Evolutionary conservation across 2,888 invertebrate genomes (phyloP).

Genomic region (Napeogenes inachia): DNA sequence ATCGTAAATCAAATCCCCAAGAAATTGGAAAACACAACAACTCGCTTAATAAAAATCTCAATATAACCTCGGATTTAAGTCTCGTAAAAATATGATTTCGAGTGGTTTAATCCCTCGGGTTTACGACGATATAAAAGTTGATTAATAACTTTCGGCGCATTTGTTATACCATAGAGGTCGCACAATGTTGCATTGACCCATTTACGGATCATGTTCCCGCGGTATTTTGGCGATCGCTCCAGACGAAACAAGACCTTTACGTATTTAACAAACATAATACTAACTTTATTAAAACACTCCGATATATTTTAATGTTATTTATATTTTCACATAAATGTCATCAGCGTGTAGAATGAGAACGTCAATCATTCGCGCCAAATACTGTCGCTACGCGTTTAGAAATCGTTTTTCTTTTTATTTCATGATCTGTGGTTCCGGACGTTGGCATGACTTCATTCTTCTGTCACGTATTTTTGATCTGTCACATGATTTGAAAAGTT

Average conservation of each 20-base stretch:
- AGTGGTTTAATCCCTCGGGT: constrained; percentile 68
- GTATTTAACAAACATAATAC: constrained; percentile 22
- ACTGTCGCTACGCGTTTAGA: constrained; percentile 15
- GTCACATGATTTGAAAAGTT: constrained; percentile 56
- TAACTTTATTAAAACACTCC: background rate
- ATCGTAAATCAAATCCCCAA: constrained; percentile 65
- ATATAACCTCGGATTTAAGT: constrained; percentile 73
- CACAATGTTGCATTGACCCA: constrained; percentile 71
- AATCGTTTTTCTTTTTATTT: constrained; percentile 17
- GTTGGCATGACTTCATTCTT: constrained; percentile 12
- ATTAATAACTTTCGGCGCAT: constrained; percentile 46
- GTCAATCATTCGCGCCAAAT: constrained; percentile 30
- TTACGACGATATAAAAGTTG: constrained; percentile 68
- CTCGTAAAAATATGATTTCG: constrained; percentile 74
- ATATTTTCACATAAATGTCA: constrained; percentile 9
- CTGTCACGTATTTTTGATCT: constrained; percentile 53
- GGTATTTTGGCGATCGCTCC: constrained; percentile 63
- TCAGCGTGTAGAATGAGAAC: constrained; percentile 14
- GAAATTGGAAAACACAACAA: constrained; percentile 65
- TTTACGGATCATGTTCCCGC: constrained; percentile 47
- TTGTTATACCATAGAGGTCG: constrained; percentile 50
- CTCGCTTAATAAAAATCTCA: constrained; percentile 61
- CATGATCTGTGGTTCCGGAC: constrained; percentile 17
- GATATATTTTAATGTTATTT: background rate
- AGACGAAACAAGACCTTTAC: constrained; percentile 62